Percentiles rank a stretch among this genome's conserved stretches.
phyloP scores from a whole-genome alignment of 2,113 vertebrate genomes.

The Leiothrix lutea region DNA sequence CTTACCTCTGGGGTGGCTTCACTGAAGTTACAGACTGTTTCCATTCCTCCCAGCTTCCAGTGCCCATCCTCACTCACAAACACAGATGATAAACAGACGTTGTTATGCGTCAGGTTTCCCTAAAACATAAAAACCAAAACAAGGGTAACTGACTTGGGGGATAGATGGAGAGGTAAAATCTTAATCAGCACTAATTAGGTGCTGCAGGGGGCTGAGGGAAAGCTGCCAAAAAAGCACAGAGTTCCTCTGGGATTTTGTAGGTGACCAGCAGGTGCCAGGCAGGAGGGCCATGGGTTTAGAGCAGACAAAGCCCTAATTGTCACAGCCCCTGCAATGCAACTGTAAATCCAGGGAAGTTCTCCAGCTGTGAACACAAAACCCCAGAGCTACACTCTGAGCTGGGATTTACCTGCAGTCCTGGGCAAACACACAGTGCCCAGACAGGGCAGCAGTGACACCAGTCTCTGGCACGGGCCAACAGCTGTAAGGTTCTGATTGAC shows the following conservation, averaged over 20 bases:
- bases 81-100: slow-evolving; percentile 88
- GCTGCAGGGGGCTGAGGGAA: background rate
- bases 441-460: background rate
- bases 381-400: background rate
- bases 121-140: slow-evolving; percentile 41
- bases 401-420: background rate
- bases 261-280: background rate
- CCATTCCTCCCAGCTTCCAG: slow-evolving; percentile 98
- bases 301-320: background rate
- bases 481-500: too few relatives aligned
- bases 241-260: background rate
- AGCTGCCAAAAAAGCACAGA: background rate
- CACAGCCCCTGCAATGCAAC: background rate
- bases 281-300: background rate
- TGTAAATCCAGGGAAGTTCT: background rate
- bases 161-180: background rate
- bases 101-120: slow-evolving; percentile 96
- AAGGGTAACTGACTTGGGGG: background rate
- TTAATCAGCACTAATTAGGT: background rate
- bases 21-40: slow-evolving; percentile 88
- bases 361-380: background rate
- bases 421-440: background rate
- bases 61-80: slow-evolving; percentile 97
- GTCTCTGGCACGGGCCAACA: background rate
- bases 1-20: slow-evolving; percentile 90